A percentile compares a stretch with the other conserved stretches of the same genome.
Conservation (phyloP, 2,888 invertebrate species). For the Ferrisia virgata region DNA sequence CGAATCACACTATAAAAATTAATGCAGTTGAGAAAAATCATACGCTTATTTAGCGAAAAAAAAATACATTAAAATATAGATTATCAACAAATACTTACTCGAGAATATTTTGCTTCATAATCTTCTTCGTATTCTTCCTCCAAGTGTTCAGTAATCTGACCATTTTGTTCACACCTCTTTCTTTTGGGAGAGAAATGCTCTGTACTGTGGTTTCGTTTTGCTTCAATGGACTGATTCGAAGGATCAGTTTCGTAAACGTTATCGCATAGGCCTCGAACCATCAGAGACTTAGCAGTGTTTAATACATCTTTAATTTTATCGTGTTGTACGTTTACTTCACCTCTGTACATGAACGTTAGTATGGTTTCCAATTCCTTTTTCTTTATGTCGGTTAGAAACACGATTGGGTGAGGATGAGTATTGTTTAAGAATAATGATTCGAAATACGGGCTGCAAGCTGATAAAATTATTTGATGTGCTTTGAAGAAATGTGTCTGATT, state of each 20-base stretch:
- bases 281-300: conserved; percentile 87
- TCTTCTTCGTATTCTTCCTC: neutral
- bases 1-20: neutral
- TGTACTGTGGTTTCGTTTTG: neutral
- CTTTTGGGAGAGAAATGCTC: neutral
- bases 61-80: neutral
- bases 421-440: conserved; percentile 87
- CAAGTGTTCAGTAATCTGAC: neutral
- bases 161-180: neutral
- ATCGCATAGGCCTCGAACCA: conserved; percentile 84
- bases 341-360: conserved; percentile 90
- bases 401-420: conserved; percentile 82
- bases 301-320: conserved; percentile 86
- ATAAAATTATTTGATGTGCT: conserved; percentile 90
- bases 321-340: conserved; percentile 87
- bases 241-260: neutral
- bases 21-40: no score
- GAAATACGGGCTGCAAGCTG: conserved; percentile 92
- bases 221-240: neutral
- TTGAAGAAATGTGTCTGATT: conserved; percentile 67
- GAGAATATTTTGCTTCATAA: neutral
- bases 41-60: neutral
- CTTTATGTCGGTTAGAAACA: conserved; percentile 88
- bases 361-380: conserved; percentile 84
- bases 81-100: neutral